Evolutionary conservation across 2,797 vertebrate genomes (phyloP).

Genomic region (Pangasius macronema): DNA sequence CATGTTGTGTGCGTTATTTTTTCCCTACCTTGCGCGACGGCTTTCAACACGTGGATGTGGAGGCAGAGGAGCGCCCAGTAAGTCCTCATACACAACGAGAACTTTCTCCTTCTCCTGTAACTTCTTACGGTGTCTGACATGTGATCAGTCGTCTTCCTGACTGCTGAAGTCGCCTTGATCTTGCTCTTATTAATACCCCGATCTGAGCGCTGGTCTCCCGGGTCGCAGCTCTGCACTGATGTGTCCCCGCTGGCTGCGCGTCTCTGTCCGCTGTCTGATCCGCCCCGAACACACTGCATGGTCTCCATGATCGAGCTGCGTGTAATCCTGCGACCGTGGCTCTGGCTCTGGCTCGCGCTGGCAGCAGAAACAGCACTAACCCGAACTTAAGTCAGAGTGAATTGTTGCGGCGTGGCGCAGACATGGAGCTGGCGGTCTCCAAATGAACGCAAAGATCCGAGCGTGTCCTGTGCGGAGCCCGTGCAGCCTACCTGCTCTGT

Average conservation of each 20-base stretch:
- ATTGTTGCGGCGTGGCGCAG: background rate
- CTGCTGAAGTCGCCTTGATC: constrained; percentile 19
- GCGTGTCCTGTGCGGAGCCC: background rate
- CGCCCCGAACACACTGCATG: background rate
- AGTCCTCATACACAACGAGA: constrained; percentile 67
- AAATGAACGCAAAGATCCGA: background rate
- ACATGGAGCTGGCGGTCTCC: background rate
- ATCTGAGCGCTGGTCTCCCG: background rate
- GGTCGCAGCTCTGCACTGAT: background rate
- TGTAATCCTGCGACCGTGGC: background rate
- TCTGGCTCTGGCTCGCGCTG: background rate
- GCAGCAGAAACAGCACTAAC: background rate
- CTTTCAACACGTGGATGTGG: constrained; percentile 81
- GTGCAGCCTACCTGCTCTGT: background rate
- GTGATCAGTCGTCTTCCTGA: background rate
- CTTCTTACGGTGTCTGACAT: constrained; percentile 14
- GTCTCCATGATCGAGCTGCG: background rate
- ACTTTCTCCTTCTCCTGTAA: constrained; percentile 71
- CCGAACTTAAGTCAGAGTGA: background rate
- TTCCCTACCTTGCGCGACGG: constrained; percentile 80
- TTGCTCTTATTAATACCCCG: too few species aligned
- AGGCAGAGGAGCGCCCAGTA: constrained; percentile 81
- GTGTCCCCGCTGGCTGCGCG: background rate
- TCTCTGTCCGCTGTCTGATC: background rate
- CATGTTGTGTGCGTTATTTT: background rate